These are phyloP conservation scores for Hirtodrosophila histrioides DNA, from an alignment of 2,888 invertebrate species.

Conservation along the genomic window DNA sequence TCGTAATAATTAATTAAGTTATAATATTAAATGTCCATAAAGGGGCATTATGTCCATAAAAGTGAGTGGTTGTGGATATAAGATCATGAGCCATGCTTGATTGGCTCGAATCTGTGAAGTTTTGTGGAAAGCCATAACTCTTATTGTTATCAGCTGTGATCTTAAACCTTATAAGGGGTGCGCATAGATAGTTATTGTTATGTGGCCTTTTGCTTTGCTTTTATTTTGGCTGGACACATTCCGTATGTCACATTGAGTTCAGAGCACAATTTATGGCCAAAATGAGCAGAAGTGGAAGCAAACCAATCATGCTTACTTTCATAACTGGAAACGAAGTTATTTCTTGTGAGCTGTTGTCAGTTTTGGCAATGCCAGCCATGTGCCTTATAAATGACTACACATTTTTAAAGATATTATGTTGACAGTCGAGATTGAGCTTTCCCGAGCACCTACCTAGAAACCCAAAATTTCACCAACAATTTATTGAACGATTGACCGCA, in stretches of 20 bases:
- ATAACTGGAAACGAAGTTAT: slow-evolving; percentile 34
- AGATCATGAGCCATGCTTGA: slow-evolving; percentile 44
- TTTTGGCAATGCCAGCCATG: slow-evolving; percentile 62
- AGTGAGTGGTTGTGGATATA: slow-evolving; percentile 50
- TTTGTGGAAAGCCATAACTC: slow-evolving; percentile 63
- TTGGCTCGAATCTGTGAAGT: slow-evolving; percentile 49
- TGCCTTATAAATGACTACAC: slow-evolving; percentile 73
- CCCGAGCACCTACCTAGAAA: slow-evolving; percentile 3
- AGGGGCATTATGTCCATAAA: slow-evolving; percentile 74
- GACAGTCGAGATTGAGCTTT: slow-evolving; percentile 60
- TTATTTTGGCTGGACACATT: slow-evolving; percentile 12
- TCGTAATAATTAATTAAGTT: slow-evolving; percentile 76
- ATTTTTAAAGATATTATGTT: slow-evolving; percentile 73
- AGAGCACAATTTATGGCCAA: slow-evolving; percentile 42
- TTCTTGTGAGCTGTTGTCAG: slow-evolving; percentile 43
- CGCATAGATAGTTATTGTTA: slow-evolving; percentile 8
- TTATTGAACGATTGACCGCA: slow-evolving; percentile 60
- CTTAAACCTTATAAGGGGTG: slow-evolving; percentile 35
- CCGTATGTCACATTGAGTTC: slow-evolving; percentile 41
- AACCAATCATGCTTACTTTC: slow-evolving; percentile 47
- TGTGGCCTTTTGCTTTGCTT: slow-evolving; percentile 19
- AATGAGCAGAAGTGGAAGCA: slow-evolving; percentile 21
- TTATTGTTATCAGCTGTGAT: slow-evolving; percentile 60
- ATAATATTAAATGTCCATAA: slow-evolving; percentile 77
- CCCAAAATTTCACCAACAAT: slow-evolving; percentile 35